Evolutionary conservation across 2,888 invertebrate species (phyloP), one percentile per base, ranked within the genome.

Genomic region (Apodemia mormo): DNA sequence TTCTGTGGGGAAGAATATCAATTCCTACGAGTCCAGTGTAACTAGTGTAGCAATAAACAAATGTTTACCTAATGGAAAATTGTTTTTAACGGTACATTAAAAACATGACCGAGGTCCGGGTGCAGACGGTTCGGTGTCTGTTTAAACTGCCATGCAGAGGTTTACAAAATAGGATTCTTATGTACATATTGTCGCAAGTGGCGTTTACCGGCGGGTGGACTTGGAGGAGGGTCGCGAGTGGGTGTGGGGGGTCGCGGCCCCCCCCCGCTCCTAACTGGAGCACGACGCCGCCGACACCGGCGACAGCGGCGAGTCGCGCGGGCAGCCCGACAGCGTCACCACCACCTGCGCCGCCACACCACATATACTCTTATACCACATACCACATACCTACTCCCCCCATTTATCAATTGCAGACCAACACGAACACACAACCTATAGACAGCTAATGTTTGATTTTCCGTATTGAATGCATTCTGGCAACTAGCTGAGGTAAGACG

Each of bases 281-380:
- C 97, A 97, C 82, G 97, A 97, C 74, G 97, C 97, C 82, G 97
- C 97, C 87, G 97, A 97, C 89, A 97, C 94, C 79, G 97, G 97
- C 83, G 97, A 97, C 92, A 97, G 96, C 78, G 96, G 96, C 76
- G 97, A 96, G 92, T 97, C 97, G 79, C 97, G 95, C 85, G 97
- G 95, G 93, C 97, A 97, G 74, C 98, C 98, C 81, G 98, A 98
- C 90, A 98, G 94, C 78, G 98, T 98, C 88, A 98, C 96, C 82
- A 97, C 96, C 85, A 95, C 94, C 92, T 93, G 85, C 65, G 54
- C 67, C 7, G 56, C 49, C 37, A 8, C 8, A 30, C 40, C 52
- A 29, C n/a, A 5, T 37, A 5, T 37, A 37, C 37, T 33, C 33
- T 6, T 1, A 3, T 6, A 37, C 37, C 2, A 1, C 6, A 6